phyloP scores from a whole-genome alignment of 2,888 invertebrate species.

The Campaea margaritaria region DNA sequence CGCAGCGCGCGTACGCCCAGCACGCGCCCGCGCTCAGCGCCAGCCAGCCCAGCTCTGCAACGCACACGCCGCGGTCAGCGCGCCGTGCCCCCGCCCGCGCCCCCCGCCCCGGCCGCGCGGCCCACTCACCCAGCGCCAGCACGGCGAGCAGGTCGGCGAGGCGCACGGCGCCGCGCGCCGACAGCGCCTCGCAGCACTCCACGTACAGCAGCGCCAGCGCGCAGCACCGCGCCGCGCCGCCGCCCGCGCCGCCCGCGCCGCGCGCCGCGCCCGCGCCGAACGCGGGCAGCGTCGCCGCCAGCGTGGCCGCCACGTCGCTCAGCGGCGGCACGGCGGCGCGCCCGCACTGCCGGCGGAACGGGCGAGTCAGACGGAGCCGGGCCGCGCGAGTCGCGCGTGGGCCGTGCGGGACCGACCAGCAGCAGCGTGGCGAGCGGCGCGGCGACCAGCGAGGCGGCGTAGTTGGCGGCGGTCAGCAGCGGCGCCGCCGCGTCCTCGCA shows the following conservation, averaged over 20 bases:
- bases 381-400: neutral
- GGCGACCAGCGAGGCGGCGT: constrained; percentile 53
- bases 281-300: constrained; percentile 50
- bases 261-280: constrained; percentile 51
- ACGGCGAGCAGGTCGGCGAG: constrained; percentile 45
- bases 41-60: constrained; percentile 51
- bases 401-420: constrained; percentile 51
- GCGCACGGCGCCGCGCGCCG: constrained; percentile 60
- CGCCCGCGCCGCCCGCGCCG: constrained; percentile 22
- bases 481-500: constrained; percentile 44
- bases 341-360: constrained; percentile 57
- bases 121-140: constrained; percentile 47
- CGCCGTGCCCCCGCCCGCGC: neutral
- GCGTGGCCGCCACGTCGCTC: constrained; percentile 46
- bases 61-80: neutral
- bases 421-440: constrained; percentile 58
- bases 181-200: constrained; percentile 64
- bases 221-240: constrained; percentile 43
- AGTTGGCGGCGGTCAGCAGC: constrained; percentile 49
- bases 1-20: constrained; percentile 56
- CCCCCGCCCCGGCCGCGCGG: neutral
- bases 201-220: constrained; percentile 64
- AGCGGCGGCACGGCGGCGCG: constrained; percentile 54
- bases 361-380: neutral
- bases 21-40: constrained; percentile 51